Base-by-base conservation (phyloP, 2,888 invertebrate genomes). In the Dryococelus australis region DNA sequence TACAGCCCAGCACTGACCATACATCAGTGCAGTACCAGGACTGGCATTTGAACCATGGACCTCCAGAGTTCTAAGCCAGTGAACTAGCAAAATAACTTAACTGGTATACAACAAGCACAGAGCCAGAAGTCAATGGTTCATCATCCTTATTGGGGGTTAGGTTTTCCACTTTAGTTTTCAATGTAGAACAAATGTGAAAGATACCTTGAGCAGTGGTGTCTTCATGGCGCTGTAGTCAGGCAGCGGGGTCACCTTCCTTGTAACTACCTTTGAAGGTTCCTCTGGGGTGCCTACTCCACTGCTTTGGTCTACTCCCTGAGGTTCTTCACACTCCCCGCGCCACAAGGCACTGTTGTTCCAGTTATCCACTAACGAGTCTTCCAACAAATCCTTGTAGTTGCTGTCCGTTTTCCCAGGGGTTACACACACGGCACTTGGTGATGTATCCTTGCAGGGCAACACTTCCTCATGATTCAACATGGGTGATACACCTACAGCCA, bases 131-230 rank as follows among this genome's bases (percentile, higher is more conserved):
- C 35, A 35, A 35, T 35, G 35, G 35, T 35, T 35, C 35, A 35
- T n/a, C 1, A 35, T 4, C 35, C 35, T 35, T 35, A 4, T 35
- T 35, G 35, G 35, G 35, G 35, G 35, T 35, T 35, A 35, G 35
- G 35, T 35, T 35, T 35, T 35, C 35, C 35, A 35, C 35, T 35
- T 35, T 35, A 1, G 35, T 35, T 35, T 35, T 35, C 4, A 35
- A 35, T 35, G 35, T 35, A 35, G 35, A 35, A 35, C 35, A 35
- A 84, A 20, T 65, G 65, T 65, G 65, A 65, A 24, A 6, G 26
- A 65, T 92, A 94, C 94, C 92, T 93, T 93, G 28, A 94, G 91
- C 81, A 92, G 91, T 10, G 94, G 94, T 35, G 94, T 94, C 87
- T 91, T 91, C 93, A 94, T 94, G 5, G 88, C 89, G 87, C 93